Evolutionary conservation across 1,140 invertebrate genomes (phyloP).

Genomic region (Phocides pigmalion): DNA sequence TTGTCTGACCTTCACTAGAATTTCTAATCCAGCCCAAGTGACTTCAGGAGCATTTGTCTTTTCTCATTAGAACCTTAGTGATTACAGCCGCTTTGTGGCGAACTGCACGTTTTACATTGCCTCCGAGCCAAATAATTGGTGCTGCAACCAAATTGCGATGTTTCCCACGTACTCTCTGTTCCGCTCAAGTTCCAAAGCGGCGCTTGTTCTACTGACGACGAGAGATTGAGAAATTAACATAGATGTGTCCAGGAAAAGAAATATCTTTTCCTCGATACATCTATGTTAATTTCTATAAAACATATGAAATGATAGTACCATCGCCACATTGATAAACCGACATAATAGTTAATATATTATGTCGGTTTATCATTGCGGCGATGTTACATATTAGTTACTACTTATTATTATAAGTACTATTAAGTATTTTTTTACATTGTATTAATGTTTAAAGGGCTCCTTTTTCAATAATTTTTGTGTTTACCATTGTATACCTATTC

Average conservation of each 20-base stretch:
- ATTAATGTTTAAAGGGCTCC: no score
- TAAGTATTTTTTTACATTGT: no score
- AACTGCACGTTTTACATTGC: slow-evolving; percentile 35
- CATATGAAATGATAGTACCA: no score
- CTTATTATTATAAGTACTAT: no score
- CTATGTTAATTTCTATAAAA: neutral
- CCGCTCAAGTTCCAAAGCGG: slow-evolving; percentile 23
- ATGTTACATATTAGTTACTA: no score
- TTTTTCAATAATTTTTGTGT: no score
- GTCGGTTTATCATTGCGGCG: no score
- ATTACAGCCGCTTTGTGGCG: slow-evolving; percentile 32
- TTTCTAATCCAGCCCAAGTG: slow-evolving; percentile 2
- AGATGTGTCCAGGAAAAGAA: no score
- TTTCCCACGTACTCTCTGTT: slow-evolving; percentile 29
- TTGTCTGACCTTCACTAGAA: neutral
- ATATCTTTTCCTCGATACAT: no score
- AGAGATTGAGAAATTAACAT: neutral
- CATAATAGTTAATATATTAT: no score
- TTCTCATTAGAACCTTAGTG: slow-evolving; percentile 26
- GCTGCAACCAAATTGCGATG: slow-evolving; percentile 33
- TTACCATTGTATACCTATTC: no score
- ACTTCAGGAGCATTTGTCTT: slow-evolving; percentile 19
- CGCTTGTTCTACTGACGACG: slow-evolving; percentile 5
- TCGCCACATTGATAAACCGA: no score
- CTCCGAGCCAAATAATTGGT: slow-evolving; percentile 30